Base-by-base conservation (phyloP, 2,113 vertebrate genomes). In the Cricetomys ansorgei region DNA sequence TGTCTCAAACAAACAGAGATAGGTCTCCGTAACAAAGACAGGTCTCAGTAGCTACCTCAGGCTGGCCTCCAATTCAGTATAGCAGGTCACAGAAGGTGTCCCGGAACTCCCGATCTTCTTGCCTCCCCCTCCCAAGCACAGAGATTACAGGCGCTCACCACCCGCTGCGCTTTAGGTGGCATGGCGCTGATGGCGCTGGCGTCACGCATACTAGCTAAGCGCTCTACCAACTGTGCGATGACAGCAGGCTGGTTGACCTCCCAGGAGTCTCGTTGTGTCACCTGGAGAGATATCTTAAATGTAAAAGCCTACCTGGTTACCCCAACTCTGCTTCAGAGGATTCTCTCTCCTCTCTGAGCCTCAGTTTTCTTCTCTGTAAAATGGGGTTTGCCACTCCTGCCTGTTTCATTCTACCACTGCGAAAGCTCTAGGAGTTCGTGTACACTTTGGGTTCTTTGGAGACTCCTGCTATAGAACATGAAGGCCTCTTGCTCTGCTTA, bases 351-450 rank as follows among this genome's bases (percentile, higher is more conserved):
- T 83, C 69, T 77, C 73, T 53, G 67, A 65, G 85, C 73, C 92
- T 90, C 50, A 5, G 55, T 91, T 83, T 93, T 79, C 62, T 84
- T 53, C 65, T 92, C 89, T 91, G 55, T 83, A 72, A 92, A 94
- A 55, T 62, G 48, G 55, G 34, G 8, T 86, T 91, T 64, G 17
- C 59, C 50, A 64, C 93, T 95, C 23, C 48, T 77, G 62, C 45
- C 37, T 10, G 27, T 37, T 5, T 65, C 40, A 25, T 73, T 27
- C 53, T 72, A 57, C 45, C 29, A 1, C 12, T 69, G 31, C 45
- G 69, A 77, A 83, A 43, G 57, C n/a, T 65, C 75, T 50, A 34
- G 48, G 27, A 65, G 11, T 72, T 85, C 21, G 25, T 8, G 7
- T 85, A 64, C 45, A 15, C 3, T 9, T 13, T 3, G 17, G 17